Base-by-base conservation (phyloP, 2,797 vertebrate genomes). In the Phyllotis vaccarum region DNA sequence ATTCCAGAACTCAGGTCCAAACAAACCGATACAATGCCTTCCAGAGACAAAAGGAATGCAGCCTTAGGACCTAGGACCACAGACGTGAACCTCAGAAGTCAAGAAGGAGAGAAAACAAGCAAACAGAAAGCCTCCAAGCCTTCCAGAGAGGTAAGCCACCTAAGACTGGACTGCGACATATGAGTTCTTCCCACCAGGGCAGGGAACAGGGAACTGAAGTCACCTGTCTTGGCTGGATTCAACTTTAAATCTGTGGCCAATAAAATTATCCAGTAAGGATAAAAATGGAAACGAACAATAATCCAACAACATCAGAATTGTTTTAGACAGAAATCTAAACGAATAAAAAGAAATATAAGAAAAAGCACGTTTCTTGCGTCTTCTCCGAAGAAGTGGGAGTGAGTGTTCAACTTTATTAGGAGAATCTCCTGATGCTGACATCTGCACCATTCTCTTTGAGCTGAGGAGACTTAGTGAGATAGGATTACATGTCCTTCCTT, bases 221-320 rank as follows among this genome's bases (percentile, higher is more conserved):
- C 87, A 78, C 17, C 34, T 43, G 72, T 93, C 64, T 40, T 27
- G 7, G 66, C 8, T 75, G 24, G 78, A 56, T 8, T 13, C 52
- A 68, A 66, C 29, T 96, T 82, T 87, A 95, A 93, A 78, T 82
- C 40, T 75, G 56, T 24, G 64, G 46, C 6, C 12, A 80, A 37
- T 49, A 43, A 82, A 86, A 87, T 72, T n/a, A 95, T 64, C 29
- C 24, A 96, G 52, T 86, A 76, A 78, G 24, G 88, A 93, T 87
- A n/a, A 81, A 62, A 29, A 2, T 75, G 34, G 14, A 27, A 76
- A 11, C 22, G 19, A n/a, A 52, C 52, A 52, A n/a, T 19, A 34
- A 37, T 4, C 40, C 37, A 43, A 43, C 37, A 72, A 72, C 37
- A 43, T 24, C 5, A 10, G 62, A 62, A 22, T 52, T n/a, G 75